A percentile compares a stretch with the other conserved stretches of the same genome.
Evolutionary conservation across 2,797 vertebrate genomes (phyloP).

Genomic region (Tragelaphus eurycerus): DNA sequence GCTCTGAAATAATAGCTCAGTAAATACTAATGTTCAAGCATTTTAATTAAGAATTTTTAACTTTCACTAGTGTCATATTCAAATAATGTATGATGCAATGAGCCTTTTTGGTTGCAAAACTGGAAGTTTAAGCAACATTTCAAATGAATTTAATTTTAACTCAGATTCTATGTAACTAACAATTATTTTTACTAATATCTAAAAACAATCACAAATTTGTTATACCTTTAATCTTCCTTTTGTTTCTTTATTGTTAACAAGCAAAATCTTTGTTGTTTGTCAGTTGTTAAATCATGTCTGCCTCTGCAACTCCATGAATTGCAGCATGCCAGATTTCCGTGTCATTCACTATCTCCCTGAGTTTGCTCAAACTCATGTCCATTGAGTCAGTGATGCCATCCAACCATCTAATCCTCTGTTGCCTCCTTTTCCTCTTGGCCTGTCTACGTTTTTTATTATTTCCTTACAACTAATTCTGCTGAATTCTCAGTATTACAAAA

Average conservation of each 20-base stretch:
- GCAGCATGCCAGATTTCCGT: neutral
- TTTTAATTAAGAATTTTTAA: slow-evolving; percentile 63
- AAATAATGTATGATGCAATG: neutral
- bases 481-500: neutral
- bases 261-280: neutral
- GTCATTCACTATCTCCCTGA: neutral
- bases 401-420: neutral
- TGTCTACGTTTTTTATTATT: neutral
- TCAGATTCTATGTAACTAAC: slow-evolving; percentile 12
- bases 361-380: neutral
- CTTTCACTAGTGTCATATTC: slow-evolving; percentile 14
- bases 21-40: slow-evolving; percentile 43
- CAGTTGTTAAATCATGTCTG: neutral
- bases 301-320: neutral
- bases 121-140: slow-evolving; percentile 30
- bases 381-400: neutral
- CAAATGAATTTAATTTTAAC: slow-evolving; percentile 36
- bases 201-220: slow-evolving; percentile 36
- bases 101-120: neutral
- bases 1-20: slow-evolving; percentile 38
- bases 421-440: neutral
- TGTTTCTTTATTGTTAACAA: slow-evolving; percentile 25
- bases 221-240: slow-evolving; percentile 8
- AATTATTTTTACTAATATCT: slow-evolving; percentile 48
- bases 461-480: neutral